Conservation (phyloP, 2,888 invertebrate species). For the Mythimna impura region DNA sequence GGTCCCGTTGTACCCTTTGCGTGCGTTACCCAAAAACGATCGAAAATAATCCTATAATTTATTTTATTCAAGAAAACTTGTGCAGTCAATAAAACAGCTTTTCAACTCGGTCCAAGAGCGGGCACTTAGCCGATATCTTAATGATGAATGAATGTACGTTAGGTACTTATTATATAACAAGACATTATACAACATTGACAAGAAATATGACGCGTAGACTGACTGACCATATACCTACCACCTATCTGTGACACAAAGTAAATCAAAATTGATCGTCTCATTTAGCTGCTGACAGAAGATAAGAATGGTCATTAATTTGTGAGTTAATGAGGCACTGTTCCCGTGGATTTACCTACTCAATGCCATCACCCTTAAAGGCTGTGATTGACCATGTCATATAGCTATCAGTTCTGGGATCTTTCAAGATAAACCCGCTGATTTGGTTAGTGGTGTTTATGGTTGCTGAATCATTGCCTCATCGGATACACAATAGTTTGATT, state of each 20-base stretch:
- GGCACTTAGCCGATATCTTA: slow-evolving; percentile 51
- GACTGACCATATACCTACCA: slow-evolving; percentile 14
- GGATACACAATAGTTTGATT: not conserved
- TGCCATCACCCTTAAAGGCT: not conserved
- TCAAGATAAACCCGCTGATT: not conserved
- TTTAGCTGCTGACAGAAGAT: slow-evolving; percentile 45
- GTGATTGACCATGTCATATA: slow-evolving; percentile 2
- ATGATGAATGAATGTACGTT: slow-evolving; percentile 58
- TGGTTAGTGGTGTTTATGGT: not conserved
- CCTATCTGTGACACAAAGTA: slow-evolving; percentile 23
- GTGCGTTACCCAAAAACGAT: not conserved
- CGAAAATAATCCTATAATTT: not conserved
- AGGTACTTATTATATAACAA: slow-evolving; percentile 56
- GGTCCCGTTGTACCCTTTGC: too few species aligned
- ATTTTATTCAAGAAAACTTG: not conserved
- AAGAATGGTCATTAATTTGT: slow-evolving; percentile 23
- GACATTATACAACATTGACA: slow-evolving; percentile 57
- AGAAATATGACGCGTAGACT: slow-evolving; percentile 46
- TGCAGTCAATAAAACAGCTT: slow-evolving; percentile 34
- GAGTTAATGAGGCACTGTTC: slow-evolving; percentile 11
- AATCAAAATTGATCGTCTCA: slow-evolving; percentile 31
- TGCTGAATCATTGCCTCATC: not conserved
- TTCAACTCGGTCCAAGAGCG: slow-evolving; percentile 29
- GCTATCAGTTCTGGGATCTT: not conserved
- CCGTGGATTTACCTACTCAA: slow-evolving; percentile 3